Conservation (phyloP, 2,888 invertebrate species). For the Andrena trimmerana region DNA sequence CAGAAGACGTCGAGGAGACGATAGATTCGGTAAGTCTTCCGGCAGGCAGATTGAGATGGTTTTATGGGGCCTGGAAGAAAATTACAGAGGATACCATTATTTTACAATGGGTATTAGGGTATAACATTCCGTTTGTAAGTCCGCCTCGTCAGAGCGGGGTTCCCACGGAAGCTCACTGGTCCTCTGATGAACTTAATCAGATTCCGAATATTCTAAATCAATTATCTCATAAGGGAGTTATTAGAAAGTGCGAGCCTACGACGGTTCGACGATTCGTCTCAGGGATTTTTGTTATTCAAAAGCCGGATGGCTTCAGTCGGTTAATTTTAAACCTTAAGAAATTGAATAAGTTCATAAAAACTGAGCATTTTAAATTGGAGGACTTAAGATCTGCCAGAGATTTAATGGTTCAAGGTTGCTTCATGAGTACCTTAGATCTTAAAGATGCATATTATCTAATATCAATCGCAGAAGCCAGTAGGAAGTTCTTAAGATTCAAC, state of each 20-base stretch:
- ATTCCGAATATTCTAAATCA: neutral
- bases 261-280: neutral
- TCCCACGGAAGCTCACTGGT: neutral
- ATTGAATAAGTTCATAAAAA: neutral
- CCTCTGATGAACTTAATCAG: neutral
- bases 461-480: neutral
- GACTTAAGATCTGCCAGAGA: neutral
- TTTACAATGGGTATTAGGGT: neutral
- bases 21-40: neutral
- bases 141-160: neutral
- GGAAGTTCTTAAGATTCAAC: neutral
- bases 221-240: neutral
- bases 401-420: neutral
- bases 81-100: neutral
- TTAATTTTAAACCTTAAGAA: neutral
- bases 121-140: neutral
- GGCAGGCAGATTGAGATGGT: neutral
- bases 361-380: constrained; percentile 2
- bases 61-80: neutral
- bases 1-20: neutral
- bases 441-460: constrained; percentile 1
- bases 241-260: neutral
- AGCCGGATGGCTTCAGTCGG: neutral
- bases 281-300: neutral
- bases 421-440: neutral